Percentiles rank a stretch among this genome's conserved stretches.
Conservation (phyloP, 2,888 invertebrate genomes). For the Melanchra persicariae region DNA sequence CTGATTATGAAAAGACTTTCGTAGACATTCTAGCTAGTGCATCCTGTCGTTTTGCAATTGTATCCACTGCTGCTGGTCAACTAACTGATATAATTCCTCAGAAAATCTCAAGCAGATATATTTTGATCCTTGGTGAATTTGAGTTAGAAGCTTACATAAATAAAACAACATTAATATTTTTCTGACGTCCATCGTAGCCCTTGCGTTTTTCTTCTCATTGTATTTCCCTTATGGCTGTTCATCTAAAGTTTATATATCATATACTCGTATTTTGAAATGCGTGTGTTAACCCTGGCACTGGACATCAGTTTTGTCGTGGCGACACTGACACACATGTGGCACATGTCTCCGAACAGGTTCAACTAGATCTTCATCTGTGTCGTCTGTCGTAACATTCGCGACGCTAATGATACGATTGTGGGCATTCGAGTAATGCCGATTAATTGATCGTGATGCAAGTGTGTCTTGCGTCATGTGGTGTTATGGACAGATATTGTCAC, state of each 20-base stretch:
- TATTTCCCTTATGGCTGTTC: too few relatives aligned
- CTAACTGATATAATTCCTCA: not conserved
- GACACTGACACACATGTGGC: conserved; percentile 71
- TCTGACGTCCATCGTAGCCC: too few relatives aligned
- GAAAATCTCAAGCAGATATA: not conserved
- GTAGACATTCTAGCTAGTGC: too few relatives aligned
- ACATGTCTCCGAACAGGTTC: conserved; percentile 56
- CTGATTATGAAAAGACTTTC: not conserved
- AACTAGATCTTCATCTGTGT: conserved; percentile 62
- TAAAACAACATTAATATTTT: too few relatives aligned
- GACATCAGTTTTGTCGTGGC: conserved; percentile 53
- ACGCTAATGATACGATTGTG: conserved; percentile 50
- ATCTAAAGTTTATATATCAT: too few relatives aligned
- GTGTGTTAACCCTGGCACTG: conserved; percentile 53
- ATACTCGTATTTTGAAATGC: not conserved
- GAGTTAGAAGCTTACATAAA: too few relatives aligned
- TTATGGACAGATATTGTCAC: conserved; percentile 11
- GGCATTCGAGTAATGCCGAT: conserved; percentile 48
- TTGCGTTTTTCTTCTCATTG: too few relatives aligned
- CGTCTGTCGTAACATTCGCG: conserved; percentile 56
- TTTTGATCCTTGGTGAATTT: too few relatives aligned
- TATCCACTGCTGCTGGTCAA: not conserved
- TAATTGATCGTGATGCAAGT: conserved; percentile 58
- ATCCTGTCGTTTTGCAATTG: not conserved
- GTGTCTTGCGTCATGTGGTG: conserved; percentile 21